Base-by-base conservation (phyloP, 2,888 invertebrate species). In the Microdon myrmicae region DNA sequence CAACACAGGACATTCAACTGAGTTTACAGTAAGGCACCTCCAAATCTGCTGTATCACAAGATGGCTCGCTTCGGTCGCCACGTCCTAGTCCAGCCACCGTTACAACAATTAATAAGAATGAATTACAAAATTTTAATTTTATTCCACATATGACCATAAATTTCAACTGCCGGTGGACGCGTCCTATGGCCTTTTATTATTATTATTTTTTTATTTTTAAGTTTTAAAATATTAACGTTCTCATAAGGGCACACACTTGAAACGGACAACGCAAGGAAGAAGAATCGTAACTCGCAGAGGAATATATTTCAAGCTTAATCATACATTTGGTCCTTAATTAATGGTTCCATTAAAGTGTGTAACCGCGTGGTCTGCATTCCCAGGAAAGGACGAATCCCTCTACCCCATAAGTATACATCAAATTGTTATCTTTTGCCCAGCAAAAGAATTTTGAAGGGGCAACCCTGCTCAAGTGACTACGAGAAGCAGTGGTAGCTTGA, bases 101-200 rank as follows among this genome's bases (percentile, higher is more conserved):
- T 22, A 26, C 53, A 43, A 47, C 47, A 55, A 47, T 44, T 51
- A 58, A 58, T 44, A 58, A 51, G 49, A 58, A 58, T 58, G 44
- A 51, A 58, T 58, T 58, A 51, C 38, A 44, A 38, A 51, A 38
- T 51, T 58, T 38, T 38, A 51, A 49, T 44, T 37, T 26, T 13
- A 49, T 43, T 49, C 49, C 49, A n/a, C n/a, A 44, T 51, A 38
- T 51, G 49, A 37, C 32, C 28, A 37, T 49, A 49, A 43, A 43
- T 43, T 41, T 35, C 16, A 22, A 10, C n/a, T 5, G 4, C 10
- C 8, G 14, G 19, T 17, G 31, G 17, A 20, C n/a, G 20, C 14
- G 10, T 34, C 13, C 32, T 26, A 14, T 10, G 25, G 20, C 32
- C 2, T 37, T 35, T 32, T 29, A n/a, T n/a, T n/a, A n/a, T 43